Base-by-base conservation (phyloP, 64 coral and sea anemone genomes). In the Anthopleura sola region DNA sequence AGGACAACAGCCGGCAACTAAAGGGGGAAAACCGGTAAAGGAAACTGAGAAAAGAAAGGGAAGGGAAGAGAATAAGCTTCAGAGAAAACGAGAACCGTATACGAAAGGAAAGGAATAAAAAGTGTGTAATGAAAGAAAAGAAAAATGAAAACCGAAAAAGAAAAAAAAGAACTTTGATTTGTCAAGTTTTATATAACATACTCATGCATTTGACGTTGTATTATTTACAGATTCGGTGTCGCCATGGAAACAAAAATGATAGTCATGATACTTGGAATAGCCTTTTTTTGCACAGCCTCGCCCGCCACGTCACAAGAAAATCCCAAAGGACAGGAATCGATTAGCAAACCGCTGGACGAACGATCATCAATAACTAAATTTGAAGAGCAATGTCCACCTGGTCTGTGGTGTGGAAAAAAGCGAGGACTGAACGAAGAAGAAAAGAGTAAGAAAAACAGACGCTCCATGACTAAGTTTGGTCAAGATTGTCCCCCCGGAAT, bases 341-440 rank as follows among this genome's bases (percentile, higher is more conserved):
- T 32, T 71, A 66, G 9, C 3, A 83, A 37, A 28, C 33, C 75
- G 18, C 33, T 77, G 26, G 75, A 77, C 32, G 75, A 77, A 77
- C 20, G 29, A 77, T 77, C 33, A 24, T 77, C 75, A 8, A 75
- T 75, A 23, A 9, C 76, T 48, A 79, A 47, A 44, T 79, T 79
- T 26, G 76, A 17, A 23, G 18, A 3, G 7, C 47, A 79, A 40
- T 79, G 76, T n/a, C 76, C 76, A 10, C 76, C 76, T 18, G 88
- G 88, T 20, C 83, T 85, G 11, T 51, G 50, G 82, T 90, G 88
- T 77, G 87, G 87, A 37, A 66, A 82, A 81, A 88, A 88, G 79
- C 36, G 87, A 83, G 32, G 47, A 29, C 32, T 83, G 2, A 38
- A 83, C 36, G 34, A 50, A 33, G 34, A 38, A 78, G 75, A 36